phyloP scores from a whole-genome alignment of 2,113 vertebrate genomes.

The Xiphophorus hellerii region DNA sequence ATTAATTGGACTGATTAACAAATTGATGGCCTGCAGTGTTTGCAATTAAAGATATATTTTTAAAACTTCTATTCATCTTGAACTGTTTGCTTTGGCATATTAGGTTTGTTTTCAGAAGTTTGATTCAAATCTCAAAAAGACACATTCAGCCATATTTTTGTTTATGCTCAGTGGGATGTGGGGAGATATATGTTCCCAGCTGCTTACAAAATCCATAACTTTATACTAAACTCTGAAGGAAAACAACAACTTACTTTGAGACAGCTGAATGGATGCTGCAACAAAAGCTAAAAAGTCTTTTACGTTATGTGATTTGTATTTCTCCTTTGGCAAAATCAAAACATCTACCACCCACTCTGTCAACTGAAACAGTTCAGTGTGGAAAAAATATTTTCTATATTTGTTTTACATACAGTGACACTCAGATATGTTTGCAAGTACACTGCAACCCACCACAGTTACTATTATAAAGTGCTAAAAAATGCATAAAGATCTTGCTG shows the following conservation, averaged over 20 bases:
- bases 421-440: conserved; percentile 4
- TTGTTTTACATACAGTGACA: conserved; percentile 12
- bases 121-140: not conserved
- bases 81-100: not conserved
- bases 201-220: conserved; percentile 12
- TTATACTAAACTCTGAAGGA: no score
- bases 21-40: not conserved
- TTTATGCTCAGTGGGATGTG: not conserved
- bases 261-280: conserved; percentile 25
- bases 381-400: conserved; percentile 1
- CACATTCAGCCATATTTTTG: not conserved
- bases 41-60: not conserved
- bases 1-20: no score
- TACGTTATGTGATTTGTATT: not conserved
- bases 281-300: conserved; percentile 1
- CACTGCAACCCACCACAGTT: conserved; percentile 1
- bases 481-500: conserved; percentile 11
- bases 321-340: not conserved
- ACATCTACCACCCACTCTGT: conserved; percentile 8
- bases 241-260: not conserved
- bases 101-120: not conserved
- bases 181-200: conserved; percentile 3
- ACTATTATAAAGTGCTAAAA: conserved; percentile 11
- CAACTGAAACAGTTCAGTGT: not conserved
- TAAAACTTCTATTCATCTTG: not conserved